phyloP scores from a whole-genome alignment of 2,888 invertebrate species.

The Hirtodrosophila duncani region DNA sequence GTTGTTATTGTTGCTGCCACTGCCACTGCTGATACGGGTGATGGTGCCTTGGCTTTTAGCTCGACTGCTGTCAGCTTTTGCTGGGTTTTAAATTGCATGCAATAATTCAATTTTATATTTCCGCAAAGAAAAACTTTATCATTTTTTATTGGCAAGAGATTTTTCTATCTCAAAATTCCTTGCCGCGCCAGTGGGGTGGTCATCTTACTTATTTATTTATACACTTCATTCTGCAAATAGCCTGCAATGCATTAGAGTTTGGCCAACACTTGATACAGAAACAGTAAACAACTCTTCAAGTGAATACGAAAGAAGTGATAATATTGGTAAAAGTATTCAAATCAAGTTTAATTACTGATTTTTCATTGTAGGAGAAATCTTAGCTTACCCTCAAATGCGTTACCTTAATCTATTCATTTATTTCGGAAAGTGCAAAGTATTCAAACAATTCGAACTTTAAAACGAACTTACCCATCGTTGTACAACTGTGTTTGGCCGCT shows the following conservation, averaged over 20 bases:
- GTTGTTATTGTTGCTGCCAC: slow-evolving; percentile 22
- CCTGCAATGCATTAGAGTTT: too few species aligned
- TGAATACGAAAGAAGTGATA: too few species aligned
- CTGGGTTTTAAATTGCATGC: slow-evolving; percentile 70
- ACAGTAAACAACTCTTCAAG: too few species aligned
- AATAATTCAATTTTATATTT: slow-evolving; percentile 76
- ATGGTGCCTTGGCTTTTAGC: slow-evolving; percentile 64
- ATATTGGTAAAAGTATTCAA: too few species aligned
- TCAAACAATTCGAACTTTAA: slow-evolving; percentile 61
- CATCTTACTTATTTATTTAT: too few species aligned
- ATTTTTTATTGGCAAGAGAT: slow-evolving; percentile 41
- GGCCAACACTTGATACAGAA: too few species aligned
- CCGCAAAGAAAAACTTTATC: slow-evolving; percentile 59
- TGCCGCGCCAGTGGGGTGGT: slow-evolving; percentile 12
- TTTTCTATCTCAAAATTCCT: slow-evolving; percentile 8
- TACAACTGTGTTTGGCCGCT: slow-evolving; percentile 40
- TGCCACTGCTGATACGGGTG: not conserved
- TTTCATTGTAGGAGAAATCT: too few species aligned
- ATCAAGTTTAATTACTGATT: too few species aligned
- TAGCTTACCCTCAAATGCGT: too few species aligned
- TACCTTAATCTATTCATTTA: too few species aligned
- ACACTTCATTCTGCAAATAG: too few species aligned
- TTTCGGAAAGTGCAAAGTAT: slow-evolving; percentile 54
- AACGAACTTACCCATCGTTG: slow-evolving; percentile 59
- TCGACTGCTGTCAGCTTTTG: slow-evolving; percentile 65